Base-by-base conservation (phyloP, 2,888 invertebrate genomes). In the Caenorhabditis virilis region DNA sequence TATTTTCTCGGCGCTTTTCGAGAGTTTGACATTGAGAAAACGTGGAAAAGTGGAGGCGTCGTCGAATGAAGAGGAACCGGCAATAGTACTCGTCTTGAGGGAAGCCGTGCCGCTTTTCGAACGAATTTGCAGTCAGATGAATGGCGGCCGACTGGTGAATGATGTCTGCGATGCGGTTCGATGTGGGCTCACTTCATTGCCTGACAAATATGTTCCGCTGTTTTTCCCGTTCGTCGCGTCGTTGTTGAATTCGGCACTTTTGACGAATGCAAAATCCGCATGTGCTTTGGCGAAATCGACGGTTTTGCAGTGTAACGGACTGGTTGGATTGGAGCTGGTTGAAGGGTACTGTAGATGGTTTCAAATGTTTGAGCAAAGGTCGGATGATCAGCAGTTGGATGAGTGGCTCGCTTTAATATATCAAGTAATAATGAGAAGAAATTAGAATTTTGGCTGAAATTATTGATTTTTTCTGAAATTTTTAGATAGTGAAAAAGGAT, bases 81-180 rank as follows among this genome's bases (percentile, higher is more conserved):
- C 64, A 5, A 55, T 61, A 11, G 64, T 65, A 2, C 47, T 48
- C 30, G 41, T 69, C n/a, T 48, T 72, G 1, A 25, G 54, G n/a
- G 68, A 72, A 35, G 68, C 72, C 2, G 56, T 63, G n/a, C 66
- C 65, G 15, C 61, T 69, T 1, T 69, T 72, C 43, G 58, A 63
- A 35, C 25, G 47, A n/a, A 36, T 72, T 6, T 55, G 47, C 22
- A 35, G 18, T 16, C 39, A 46, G 0, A 4, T 41, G 20, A n/a
- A 33, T 1, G n/a, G 22, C 13, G 59, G 47, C 4, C 11, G 4
- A 13, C 30, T 65, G 33, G 38, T 65, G 18, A 47, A 52, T 15
- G 65, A 65, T 47, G 59, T 69, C 20, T 67, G 66, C 36, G 66
- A 67, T 26, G 72, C 72, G 20, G 63, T 69, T 3, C 49, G 61